phyloP scores from a whole-genome alignment of 2,888 invertebrate genomes.

The Apantesis nais region DNA sequence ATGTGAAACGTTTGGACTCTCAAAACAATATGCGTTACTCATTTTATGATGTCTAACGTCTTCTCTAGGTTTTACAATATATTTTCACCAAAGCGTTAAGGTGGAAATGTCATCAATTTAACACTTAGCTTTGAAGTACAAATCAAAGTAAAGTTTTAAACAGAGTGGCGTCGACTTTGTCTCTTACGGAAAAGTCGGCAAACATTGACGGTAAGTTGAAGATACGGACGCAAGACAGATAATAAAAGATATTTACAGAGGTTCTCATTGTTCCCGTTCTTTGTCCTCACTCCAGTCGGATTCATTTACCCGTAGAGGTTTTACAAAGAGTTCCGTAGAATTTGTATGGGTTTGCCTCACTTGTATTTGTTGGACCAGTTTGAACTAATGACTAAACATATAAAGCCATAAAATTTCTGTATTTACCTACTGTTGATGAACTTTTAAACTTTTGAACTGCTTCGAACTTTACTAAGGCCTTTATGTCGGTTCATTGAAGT shows the following conservation, averaged over 20 bases:
- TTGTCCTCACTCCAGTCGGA: slow-evolving; percentile 57
- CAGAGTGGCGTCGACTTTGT: background rate
- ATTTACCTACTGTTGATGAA: slow-evolving; percentile 16
- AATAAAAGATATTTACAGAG: slow-evolving; percentile 67
- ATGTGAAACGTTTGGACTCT: slow-evolving; percentile 34
- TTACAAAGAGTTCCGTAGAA: slow-evolving; percentile 50
- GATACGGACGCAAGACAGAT: slow-evolving; percentile 54
- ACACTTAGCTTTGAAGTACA: background rate
- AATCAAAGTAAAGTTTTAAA: slow-evolving; percentile 6
- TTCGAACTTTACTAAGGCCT: slow-evolving; percentile 21
- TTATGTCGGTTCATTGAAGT: slow-evolving; percentile 12
- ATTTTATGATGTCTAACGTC: slow-evolving; percentile 40
- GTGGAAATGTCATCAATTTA: background rate
- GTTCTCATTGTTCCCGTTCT: slow-evolving; percentile 59
- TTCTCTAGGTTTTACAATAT: slow-evolving; percentile 35
- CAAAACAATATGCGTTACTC: too few species aligned
- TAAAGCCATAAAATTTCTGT: slow-evolving; percentile 4
- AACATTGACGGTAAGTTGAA: slow-evolving; percentile 47
- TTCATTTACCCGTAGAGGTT: slow-evolving; percentile 58
- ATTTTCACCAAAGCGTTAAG: background rate
- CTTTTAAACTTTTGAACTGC: slow-evolving; percentile 13
- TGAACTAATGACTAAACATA: slow-evolving; percentile 6
- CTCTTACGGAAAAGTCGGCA: slow-evolving; percentile 41
- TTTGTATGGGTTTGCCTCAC: slow-evolving; percentile 33
- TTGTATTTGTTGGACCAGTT: slow-evolving; percentile 14